Evolutionary conservation across 2,113 vertebrate species (phyloP), one percentile per base, ranked within the genome.

Genomic region (Oncorhynchus gorbuscha): DNA sequence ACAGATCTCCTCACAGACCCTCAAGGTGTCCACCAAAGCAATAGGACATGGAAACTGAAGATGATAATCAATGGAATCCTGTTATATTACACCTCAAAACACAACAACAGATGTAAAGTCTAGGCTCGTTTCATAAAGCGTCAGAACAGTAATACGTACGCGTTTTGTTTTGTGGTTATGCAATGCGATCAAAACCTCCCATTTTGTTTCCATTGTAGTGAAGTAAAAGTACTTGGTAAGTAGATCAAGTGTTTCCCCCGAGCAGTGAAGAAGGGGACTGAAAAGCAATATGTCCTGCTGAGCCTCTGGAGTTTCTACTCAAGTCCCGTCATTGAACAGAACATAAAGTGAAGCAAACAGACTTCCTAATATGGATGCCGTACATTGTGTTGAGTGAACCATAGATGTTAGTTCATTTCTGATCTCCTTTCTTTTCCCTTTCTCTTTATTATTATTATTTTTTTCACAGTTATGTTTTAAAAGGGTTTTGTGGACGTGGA

Each of bases 11-110:
- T 24, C 39, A 70, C 12, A 70, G 39, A 24, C n/a, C 28, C 30
- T 32, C 6, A 20, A 28, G 62, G 72, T 69, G 78, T 81, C 48
- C 78, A 84, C 77, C 81, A 88, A 90, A 87, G 89, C 87, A 90
- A 88, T 88, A 87, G 80, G 80, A 84, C 78, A 74, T 76, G 84
- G 32, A 83, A 66, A 82, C 70, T 77, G 79, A 75, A 73, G 74
- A 69, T 39, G 6, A 5, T 30, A 18, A 55, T 30, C 18, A 16
- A 62, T 62, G n/a, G 59, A 7, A 32, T 67, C 1, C 14, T 30
- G 2, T 30, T 67, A 16, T 13, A 2, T 32, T 7, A 67, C 65
- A 4, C n/a, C 59, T 62, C 59, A 62, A 11, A 62, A 22, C n/a
- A 30, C 3, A 67, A 14, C 11, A 30, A 26, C 22, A 12, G 13